A percentile compares a stretch with the other conserved stretches of the same genome.
Conservation (phyloP, 2,797 vertebrate genomes). For the Phataginus tricuspis region DNA sequence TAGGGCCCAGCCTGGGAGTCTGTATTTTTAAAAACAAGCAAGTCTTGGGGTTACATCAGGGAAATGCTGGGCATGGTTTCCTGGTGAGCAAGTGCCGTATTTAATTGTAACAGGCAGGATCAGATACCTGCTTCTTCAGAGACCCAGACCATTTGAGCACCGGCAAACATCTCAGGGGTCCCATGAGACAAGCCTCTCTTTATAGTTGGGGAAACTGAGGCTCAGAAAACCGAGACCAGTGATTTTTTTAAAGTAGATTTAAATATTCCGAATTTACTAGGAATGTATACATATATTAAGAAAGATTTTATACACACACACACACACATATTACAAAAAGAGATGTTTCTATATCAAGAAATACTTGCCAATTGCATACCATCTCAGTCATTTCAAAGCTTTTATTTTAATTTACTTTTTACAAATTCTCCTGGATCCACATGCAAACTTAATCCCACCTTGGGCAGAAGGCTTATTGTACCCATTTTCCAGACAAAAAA, state of each 20-base stretch:
- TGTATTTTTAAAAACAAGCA: neutral
- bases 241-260: neutral
- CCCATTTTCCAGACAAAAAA: neutral
- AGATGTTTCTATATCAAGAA: neutral
- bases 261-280: neutral
- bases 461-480: neutral
- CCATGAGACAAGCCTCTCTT: neutral
- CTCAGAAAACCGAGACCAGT: too few species aligned
- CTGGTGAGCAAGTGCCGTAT: rapidly evolving
- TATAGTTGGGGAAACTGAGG: neutral
- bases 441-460: neutral
- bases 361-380: neutral
- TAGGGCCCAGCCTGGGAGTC: neutral
- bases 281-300: neutral
- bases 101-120: too few species aligned
- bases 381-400: neutral
- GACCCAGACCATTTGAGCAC: neutral
- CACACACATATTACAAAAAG: too few species aligned
- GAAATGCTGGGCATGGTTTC: neutral
- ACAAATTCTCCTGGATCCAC: neutral
- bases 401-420: neutral
- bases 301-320: neutral
- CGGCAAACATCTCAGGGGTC: neutral
- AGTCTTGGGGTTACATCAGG: rapidly evolving
- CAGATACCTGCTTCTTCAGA: neutral